Percentiles rank a stretch among this genome's conserved stretches.
These are phyloP conservation scores for Chondrosia reniformis DNA, from an alignment of 37 sponge, comb jelly and placozoan genomes.

Conservation along the genomic window DNA sequence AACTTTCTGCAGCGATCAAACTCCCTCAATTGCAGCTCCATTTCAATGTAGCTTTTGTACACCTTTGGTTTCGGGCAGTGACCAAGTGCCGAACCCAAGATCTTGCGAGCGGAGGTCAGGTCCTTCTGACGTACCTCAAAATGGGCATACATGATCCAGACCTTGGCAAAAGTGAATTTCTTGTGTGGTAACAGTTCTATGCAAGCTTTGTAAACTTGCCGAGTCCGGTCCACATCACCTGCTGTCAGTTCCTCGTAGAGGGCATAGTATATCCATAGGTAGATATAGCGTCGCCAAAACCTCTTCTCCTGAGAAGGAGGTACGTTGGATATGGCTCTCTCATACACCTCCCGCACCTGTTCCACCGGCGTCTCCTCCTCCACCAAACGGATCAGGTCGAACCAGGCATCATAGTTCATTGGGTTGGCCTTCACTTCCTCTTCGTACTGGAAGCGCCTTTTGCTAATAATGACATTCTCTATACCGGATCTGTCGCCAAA, in stretches of 20 bases:
- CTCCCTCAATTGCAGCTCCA: constrained; percentile 95
- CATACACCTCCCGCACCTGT: constrained; percentile 87
- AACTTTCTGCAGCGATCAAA: constrained; percentile 96
- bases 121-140: constrained; percentile 96
- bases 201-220: constrained; percentile 90
- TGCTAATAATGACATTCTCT: constrained; percentile 92
- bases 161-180: constrained; percentile 96
- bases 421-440: constrained; percentile 94
- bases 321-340: constrained; percentile 93
- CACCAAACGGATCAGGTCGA: constrained; percentile 90
- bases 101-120: constrained; percentile 73
- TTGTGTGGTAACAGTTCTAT: constrained; percentile 87
- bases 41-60: constrained; percentile 90
- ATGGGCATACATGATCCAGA: constrained; percentile 95
- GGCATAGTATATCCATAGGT: constrained; percentile 98
- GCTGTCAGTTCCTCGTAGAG: constrained; percentile 92
- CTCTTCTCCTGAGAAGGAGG: constrained; percentile 90
- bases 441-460: constrained; percentile 90
- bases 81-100: constrained; percentile 91
- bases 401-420: constrained; percentile 97
- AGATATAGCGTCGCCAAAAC: constrained; percentile 93
- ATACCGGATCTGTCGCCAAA: constrained; percentile 90
- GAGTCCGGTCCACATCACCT: constrained; percentile 78
- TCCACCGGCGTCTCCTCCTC: constrained; percentile 78
- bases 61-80: constrained; percentile 96